Conservation (phyloP, 2,888 invertebrate species). For the Ischnura elegans region DNA sequence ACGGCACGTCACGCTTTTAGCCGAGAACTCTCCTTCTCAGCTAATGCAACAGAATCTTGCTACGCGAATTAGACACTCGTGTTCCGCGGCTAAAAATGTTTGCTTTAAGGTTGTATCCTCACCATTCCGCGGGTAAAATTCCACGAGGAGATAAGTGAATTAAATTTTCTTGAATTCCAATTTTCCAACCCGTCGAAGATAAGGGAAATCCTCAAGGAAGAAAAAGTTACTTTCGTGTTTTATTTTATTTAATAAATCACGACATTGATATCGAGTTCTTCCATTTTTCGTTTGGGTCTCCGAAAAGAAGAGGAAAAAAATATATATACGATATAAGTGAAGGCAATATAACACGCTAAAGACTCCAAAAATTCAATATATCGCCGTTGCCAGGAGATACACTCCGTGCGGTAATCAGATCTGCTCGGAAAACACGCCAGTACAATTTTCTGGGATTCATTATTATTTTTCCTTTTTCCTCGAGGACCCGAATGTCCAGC, state of each 20-base stretch:
- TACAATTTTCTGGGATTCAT: not conserved
- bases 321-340: no score
- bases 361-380: slow-evolving; percentile 63
- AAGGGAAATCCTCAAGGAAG: not conserved
- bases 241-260: slow-evolving; percentile 29
- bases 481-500: not conserved
- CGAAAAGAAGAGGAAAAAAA: no score
- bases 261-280: slow-evolving; percentile 1
- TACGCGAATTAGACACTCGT: not conserved
- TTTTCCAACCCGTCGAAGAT: not conserved
- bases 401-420: not conserved
- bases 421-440: not conserved
- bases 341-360: slow-evolving; percentile 54
- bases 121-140: not conserved
- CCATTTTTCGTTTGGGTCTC: not conserved
- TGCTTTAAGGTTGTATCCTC: not conserved
- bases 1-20: not conserved
- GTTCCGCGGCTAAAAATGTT: not conserved
- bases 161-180: slow-evolving; percentile 26
- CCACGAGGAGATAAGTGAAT: not conserved
- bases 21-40: not conserved
- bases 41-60: not conserved
- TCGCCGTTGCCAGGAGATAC: slow-evolving; percentile 19
- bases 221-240: not conserved
- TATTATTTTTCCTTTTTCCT: no score